Evolutionary conservation across 2,797 vertebrate genomes (phyloP).

Genomic region (Heteromormyrus szaboi): DNA sequence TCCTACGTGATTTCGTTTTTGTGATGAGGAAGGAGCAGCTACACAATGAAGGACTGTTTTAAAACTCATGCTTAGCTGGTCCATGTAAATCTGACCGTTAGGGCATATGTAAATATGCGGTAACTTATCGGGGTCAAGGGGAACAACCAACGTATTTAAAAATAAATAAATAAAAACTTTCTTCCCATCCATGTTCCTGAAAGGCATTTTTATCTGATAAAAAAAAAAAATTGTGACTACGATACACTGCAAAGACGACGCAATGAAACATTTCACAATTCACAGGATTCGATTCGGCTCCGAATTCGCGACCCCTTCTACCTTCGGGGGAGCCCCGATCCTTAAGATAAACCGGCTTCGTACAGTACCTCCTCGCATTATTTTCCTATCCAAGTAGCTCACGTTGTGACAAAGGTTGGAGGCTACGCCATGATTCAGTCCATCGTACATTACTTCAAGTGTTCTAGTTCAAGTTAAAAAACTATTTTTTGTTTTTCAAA

Average conservation of each 20-base stretch:
- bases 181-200: background rate
- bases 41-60: background rate
- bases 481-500: background rate
- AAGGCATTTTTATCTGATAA: background rate
- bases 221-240: background rate
- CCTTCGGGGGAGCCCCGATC: background rate
- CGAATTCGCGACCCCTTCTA: background rate
- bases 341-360: background rate
- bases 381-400: background rate
- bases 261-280: background rate
- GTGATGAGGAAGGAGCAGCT: background rate
- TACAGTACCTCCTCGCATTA: background rate
- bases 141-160: background rate
- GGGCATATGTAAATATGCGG: background rate
- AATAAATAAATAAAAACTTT: background rate
- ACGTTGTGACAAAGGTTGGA: background rate
- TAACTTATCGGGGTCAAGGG: background rate
- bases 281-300: background rate
- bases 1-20: background rate
- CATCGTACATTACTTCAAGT: background rate
- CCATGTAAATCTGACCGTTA: background rate
- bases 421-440: background rate
- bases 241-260: background rate
- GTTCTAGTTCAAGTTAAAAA: background rate
- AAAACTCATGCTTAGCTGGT: background rate